Percentiles rank a stretch among this genome's conserved stretches.
phyloP scores from a whole-genome alignment of 2,113 vertebrate species.

The Asarcornis scutulata region DNA sequence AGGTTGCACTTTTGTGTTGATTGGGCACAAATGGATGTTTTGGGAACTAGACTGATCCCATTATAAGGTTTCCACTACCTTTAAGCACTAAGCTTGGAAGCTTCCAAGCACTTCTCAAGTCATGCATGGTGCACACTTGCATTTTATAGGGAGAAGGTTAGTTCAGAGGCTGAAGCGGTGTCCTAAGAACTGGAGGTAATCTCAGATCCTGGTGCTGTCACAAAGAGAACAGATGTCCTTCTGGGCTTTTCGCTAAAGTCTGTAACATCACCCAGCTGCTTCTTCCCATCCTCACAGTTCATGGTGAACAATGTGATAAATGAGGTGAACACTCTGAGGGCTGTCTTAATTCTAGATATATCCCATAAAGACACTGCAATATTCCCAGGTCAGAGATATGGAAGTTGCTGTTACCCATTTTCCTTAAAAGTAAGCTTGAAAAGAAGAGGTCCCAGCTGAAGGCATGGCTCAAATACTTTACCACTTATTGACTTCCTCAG shows the following conservation, averaged over 20 bases:
- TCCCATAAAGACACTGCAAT: not conserved
- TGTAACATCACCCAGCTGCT: not conserved
- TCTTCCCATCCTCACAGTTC: not conserved
- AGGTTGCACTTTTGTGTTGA: not conserved
- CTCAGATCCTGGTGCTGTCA: not conserved
- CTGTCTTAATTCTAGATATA: not conserved
- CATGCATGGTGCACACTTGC: not conserved
- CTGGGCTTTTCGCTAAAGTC: not conserved
- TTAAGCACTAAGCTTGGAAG: not conserved
- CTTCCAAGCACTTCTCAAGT: not conserved
- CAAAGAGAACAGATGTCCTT: not conserved
- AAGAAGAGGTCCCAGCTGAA: not conserved
- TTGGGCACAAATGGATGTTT: not conserved
- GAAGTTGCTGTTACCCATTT: not conserved
- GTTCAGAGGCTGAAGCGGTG: not conserved
- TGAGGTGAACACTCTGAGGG: not conserved
- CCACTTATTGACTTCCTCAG: not conserved
- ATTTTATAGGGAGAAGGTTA: not conserved
- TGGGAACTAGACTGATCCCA: accelerated
- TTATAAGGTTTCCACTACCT: not conserved
- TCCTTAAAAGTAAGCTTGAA: not conserved
- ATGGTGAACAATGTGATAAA: not conserved
- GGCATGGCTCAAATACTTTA: not conserved
- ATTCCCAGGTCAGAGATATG: not conserved
- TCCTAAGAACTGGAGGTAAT: not conserved